Evolutionary conservation across 2,797 vertebrate genomes (phyloP).

Genomic region (Diceros bicornis): DNA sequence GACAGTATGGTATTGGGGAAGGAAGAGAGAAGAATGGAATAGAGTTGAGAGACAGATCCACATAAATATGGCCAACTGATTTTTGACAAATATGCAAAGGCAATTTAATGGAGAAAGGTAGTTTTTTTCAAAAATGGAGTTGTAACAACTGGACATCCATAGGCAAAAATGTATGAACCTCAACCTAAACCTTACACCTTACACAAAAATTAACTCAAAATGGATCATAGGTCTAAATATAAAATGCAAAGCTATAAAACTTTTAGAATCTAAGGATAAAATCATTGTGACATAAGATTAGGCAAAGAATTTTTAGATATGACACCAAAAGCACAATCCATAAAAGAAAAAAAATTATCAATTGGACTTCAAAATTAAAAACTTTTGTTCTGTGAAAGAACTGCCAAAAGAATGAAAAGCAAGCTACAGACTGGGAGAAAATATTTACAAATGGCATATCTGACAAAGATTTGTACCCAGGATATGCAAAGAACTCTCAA

Average conservation of each 20-base stretch:
- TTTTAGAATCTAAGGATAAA: constrained; percentile 40
- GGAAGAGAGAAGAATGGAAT: neutral
- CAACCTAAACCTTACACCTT: neutral
- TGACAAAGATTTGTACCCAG: neutral
- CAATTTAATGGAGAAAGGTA: neutral
- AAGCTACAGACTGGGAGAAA: neutral
- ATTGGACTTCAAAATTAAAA: constrained; percentile 46
- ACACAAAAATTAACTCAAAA: neutral
- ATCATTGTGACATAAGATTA: neutral
- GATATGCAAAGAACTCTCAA: neutral
- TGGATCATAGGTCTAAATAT: neutral
- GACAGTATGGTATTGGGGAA: neutral
- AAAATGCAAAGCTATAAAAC: neutral
- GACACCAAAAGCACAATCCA: neutral
- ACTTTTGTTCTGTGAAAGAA: neutral
- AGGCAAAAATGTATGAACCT: neutral
- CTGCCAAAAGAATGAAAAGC: neutral
- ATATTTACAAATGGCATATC: neutral
- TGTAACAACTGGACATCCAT: neutral
- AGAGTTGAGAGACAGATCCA: neutral
- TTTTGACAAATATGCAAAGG: neutral
- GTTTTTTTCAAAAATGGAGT: neutral
- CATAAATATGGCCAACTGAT: neutral
- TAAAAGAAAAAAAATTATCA: neutral
- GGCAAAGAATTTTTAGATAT: constrained; percentile 11